Conservation (phyloP, 2,113 vertebrate species). For the Aphelocoma coerulescens region DNA sequence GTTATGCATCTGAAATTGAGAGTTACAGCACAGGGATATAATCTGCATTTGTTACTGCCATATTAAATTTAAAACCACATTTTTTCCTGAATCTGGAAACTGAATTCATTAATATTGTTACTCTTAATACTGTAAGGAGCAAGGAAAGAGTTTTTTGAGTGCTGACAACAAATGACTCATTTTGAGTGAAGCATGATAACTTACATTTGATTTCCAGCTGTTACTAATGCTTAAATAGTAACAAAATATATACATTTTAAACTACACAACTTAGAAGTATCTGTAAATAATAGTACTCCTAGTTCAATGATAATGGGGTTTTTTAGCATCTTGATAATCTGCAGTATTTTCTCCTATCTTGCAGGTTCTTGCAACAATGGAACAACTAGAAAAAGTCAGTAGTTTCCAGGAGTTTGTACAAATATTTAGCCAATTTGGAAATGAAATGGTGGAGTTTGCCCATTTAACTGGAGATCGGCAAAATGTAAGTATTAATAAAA, state of each 20-base stretch:
- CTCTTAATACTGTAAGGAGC: neutral
- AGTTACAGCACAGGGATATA: neutral
- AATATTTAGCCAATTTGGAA: slow-evolving; percentile 99
- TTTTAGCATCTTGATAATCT: neutral
- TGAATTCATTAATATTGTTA: neutral
- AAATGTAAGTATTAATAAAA: slow-evolving; percentile 82
- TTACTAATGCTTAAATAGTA: neutral
- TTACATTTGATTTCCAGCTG: neutral
- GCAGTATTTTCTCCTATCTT: neutral
- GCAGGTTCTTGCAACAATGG: slow-evolving; percentile 94
- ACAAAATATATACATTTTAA: neutral
- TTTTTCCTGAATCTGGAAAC: neutral
- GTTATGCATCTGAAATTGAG: neutral
- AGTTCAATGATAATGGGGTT: neutral
- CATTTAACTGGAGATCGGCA: slow-evolving; percentile 97
- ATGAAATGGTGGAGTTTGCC: slow-evolving; percentile 99
- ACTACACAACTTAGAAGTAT: neutral
- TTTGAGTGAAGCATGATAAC: neutral
- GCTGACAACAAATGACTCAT: neutral
- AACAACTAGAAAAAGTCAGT: slow-evolving; percentile 91
- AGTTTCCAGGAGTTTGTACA: slow-evolving; percentile 99
- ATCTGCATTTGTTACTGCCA: neutral
- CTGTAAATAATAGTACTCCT: neutral
- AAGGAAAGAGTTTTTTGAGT: neutral
- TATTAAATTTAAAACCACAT: neutral